Percentiles rank a stretch among this genome's conserved stretches.
phyloP scores from a whole-genome alignment of 2,888 invertebrate species.

The Portevinia maculata region DNA sequence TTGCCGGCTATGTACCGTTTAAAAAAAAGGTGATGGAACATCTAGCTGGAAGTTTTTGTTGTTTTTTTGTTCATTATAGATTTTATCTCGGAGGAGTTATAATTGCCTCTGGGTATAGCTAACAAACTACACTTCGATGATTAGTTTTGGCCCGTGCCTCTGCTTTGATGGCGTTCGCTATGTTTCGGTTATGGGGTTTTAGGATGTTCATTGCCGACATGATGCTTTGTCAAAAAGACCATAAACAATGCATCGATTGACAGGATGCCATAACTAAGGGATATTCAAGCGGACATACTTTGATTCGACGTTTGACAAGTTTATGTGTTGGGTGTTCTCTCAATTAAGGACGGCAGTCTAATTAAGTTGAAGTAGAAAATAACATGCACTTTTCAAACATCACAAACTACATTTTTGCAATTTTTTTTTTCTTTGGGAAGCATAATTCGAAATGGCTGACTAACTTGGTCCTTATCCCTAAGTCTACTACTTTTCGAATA shows the following conservation, averaged over 20 bases:
- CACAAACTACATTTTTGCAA: too few species aligned
- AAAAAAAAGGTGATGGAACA: constrained; percentile 23
- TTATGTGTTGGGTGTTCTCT: too few species aligned
- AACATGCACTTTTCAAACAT: too few species aligned
- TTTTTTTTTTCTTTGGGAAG: too few species aligned
- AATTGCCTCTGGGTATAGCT: not conserved
- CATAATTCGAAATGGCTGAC: too few species aligned
- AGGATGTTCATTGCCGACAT: not conserved
- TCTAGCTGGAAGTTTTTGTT: constrained; percentile 5
- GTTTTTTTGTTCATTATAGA: not conserved
- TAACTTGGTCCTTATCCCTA: too few species aligned
- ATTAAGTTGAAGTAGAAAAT: too few species aligned
- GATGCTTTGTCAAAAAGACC: not conserved
- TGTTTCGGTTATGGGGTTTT: not conserved
- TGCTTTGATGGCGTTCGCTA: constrained; percentile 24
- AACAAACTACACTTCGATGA: constrained; percentile 34
- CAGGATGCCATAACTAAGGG: too few species aligned
- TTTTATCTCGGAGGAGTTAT: not conserved
- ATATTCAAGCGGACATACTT: too few species aligned
- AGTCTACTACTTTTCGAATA: too few species aligned
- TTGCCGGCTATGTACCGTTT: constrained; percentile 5
- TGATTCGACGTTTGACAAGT: too few species aligned
- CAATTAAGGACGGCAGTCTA: too few species aligned
- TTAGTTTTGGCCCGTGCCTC: constrained; percentile 19
- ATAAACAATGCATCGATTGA: not conserved